Percentiles rank a stretch among this genome's conserved stretches.
Evolutionary conservation across 2,888 invertebrate species (phyloP).

Genomic region (Torymus tubicola): DNA sequence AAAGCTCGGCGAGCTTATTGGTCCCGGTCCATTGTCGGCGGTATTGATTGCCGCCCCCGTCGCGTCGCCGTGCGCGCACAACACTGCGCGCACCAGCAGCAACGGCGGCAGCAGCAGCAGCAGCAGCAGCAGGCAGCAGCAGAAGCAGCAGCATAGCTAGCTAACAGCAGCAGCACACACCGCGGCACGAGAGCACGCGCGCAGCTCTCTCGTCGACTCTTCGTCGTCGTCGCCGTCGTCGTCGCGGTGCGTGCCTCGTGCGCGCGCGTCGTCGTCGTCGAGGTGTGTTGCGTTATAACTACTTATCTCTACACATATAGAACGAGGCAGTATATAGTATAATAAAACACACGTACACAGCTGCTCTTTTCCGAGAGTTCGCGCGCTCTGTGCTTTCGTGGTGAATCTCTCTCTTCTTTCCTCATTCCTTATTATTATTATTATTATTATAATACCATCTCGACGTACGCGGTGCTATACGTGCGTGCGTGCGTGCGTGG

Average conservation of each 20-base stretch:
- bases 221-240: neutral
- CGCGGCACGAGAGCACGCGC: neutral
- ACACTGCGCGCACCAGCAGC: slow-evolving; percentile 59
- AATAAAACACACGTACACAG: no score
- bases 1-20: slow-evolving; percentile 75
- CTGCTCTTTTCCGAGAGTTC: no score
- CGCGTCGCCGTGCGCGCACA: slow-evolving; percentile 66
- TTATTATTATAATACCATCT: no score
- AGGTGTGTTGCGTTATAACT: no score
- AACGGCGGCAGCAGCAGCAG: slow-evolving; percentile 11
- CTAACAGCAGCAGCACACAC: slow-evolving; percentile 31
- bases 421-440: no score
- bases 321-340: no score
- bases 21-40: slow-evolving; percentile 75
- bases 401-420: no score
- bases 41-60: slow-evolving; percentile 74
- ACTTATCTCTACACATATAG: no score
- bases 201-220: neutral
- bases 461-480: no score
- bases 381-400: no score
- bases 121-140: neutral
- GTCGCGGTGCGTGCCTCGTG: neutral
- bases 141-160: slow-evolving; percentile 42
- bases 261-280: slow-evolving; percentile 47
- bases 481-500: no score